Evolutionary conservation across 2,797 vertebrate species (phyloP), one percentile per base, ranked within the genome.

Genomic region (Hippocampus kuda): DNA sequence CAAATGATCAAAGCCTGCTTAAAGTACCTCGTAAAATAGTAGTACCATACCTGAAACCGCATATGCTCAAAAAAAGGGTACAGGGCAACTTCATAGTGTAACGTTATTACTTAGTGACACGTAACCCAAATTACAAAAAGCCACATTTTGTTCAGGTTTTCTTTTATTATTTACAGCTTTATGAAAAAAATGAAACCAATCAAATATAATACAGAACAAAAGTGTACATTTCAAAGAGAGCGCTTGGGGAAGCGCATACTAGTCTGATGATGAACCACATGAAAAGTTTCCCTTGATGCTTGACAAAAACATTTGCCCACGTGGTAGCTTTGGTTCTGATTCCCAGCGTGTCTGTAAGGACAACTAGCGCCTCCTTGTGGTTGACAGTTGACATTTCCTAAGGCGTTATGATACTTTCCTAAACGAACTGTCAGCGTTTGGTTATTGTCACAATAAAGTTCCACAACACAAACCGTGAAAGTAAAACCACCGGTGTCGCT

Each of bases 301-400:
- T 18, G 0, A 34, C 9, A n/a, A 61, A 61, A 61, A 41, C 20
- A 2, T 60, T 56, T 24, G 22, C 53, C 53, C 22, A 24, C n/a
- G 9, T 54, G 22, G n/a, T 24, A 24, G 53, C 53, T 56, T 51
- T 20, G 49, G 49, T 51, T 18, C 6, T 2, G 1, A 18, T 51
- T 51, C 20, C 49, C 20, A 22, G 49, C 18, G 22, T 51, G 20
- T 3, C 13, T 26, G 11, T 15, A 34, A 62, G 20, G 62, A 24
- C 62, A 13, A 24, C 20, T n/a, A n/a, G 61, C 61, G 41, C 64
- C 72, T 10, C 63, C 79, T 70, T 41, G 38, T 64, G 22, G 61
- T 4, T 44, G 22, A 41, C 49, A 51, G 13, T 46, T 46, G 44
- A 51, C 49, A 51, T 20, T 51, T 51, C 49, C 18, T 51, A 51